Evolutionary conservation across 2,888 invertebrate species (phyloP).

Genomic region (Adelognathus sp.): DNA sequence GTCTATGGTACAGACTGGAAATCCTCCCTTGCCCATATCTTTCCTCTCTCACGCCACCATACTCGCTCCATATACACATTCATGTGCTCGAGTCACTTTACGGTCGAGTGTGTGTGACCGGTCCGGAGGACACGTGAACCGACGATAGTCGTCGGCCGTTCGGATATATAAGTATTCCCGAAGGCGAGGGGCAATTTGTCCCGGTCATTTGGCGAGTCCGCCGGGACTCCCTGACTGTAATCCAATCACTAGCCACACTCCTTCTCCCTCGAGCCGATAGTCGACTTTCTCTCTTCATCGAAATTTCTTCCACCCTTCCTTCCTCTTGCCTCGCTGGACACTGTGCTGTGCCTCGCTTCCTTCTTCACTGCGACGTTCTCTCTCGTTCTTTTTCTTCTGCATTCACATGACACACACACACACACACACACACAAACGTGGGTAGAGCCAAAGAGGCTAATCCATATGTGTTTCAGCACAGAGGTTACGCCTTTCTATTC

Average conservation of each 20-base stretch:
- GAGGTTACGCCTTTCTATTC: too few relatives aligned
- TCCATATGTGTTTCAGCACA: too few relatives aligned
- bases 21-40: background rate
- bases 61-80: background rate
- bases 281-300: constrained; percentile 45
- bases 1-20: constrained; percentile 8
- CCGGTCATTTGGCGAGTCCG: constrained; percentile 81
- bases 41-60: background rate
- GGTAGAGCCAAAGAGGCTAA: constrained; percentile 1
- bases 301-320: constrained; percentile 17
- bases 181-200: constrained; percentile 81
- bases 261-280: constrained; percentile 64
- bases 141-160: constrained; percentile 71
- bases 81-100: constrained; percentile 6
- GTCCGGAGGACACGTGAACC: constrained; percentile 56
- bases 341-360: background rate
- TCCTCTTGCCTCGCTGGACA: constrained; percentile 19
- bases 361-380: too few relatives aligned
- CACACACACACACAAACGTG: background rate
- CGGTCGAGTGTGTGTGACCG: constrained; percentile 3
- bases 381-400: background rate
- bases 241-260: constrained; percentile 81
- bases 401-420: background rate
- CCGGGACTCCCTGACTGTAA: constrained; percentile 81
- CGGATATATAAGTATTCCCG: constrained; percentile 81